Conservation (phyloP, 2,113 vertebrate genomes). For the Caranx ignobilis region DNA sequence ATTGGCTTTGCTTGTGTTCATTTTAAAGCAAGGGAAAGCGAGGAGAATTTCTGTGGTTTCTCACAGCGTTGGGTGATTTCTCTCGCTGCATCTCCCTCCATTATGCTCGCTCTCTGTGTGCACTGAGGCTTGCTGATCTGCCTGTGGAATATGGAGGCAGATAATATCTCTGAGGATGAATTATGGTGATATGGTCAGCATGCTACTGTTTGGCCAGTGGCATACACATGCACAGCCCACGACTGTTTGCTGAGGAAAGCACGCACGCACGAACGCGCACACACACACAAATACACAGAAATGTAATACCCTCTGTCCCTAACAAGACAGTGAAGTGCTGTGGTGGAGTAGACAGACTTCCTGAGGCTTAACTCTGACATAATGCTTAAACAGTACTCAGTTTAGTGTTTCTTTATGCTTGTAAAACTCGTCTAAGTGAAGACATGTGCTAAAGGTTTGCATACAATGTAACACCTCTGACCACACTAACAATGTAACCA, state of each 20-base stretch:
- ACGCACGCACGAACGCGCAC: background rate
- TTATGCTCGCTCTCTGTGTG: constrained; percentile 24
- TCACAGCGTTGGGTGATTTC: constrained; percentile 9
- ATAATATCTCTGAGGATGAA: constrained; percentile 61
- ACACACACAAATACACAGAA: background rate
- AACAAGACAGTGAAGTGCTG: constrained; percentile 18
- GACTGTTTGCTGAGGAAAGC: background rate
- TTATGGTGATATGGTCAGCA: constrained; percentile 53
- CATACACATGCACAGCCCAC: constrained; percentile 5
- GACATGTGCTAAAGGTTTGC: background rate
- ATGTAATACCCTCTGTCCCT: background rate
- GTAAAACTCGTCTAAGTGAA: background rate
- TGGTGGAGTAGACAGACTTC: background rate
- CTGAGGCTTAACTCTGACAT: constrained; percentile 17
- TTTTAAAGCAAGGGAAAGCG: constrained; percentile 19
- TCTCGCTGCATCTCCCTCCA: constrained; percentile 18
- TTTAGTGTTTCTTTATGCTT: constrained; percentile 10
- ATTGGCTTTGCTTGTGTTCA: constrained; percentile 31
- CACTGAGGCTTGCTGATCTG: constrained; percentile 26
- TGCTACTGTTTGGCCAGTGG: constrained; percentile 33
- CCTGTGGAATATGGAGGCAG: constrained; percentile 47
- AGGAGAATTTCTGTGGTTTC: constrained; percentile 20
- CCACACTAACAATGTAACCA: too few relatives aligned
- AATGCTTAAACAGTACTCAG: constrained; percentile 6
- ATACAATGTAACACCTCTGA: background rate